Percentiles rank a stretch among this genome's conserved stretches.
phyloP scores from a whole-genome alignment of 1,140 invertebrate species.

The Anadara kagoshimensis region DNA sequence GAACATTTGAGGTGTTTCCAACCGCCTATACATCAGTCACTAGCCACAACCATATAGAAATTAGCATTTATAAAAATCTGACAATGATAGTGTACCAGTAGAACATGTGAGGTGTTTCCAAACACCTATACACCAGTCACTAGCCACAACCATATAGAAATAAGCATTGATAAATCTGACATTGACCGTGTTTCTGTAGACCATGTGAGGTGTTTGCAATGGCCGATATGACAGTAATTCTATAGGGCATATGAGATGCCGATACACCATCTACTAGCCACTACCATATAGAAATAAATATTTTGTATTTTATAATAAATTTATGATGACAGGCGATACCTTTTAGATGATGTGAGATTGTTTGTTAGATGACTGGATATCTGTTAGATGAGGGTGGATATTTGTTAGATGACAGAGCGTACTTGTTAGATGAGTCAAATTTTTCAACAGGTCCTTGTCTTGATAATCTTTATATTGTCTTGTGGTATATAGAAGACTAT shows the following conservation, averaged over 20 bases:
- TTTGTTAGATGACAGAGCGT: too few species aligned
- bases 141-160: constrained; percentile 63
- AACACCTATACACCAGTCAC: constrained; percentile 87
- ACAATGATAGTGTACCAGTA: constrained; percentile 85
- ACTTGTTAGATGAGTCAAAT: too few species aligned
- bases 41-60: constrained; percentile 63
- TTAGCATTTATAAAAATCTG: constrained; percentile 80
- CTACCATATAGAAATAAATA: constrained; percentile 57
- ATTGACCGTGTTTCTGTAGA: constrained; percentile 88
- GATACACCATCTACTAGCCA: constrained; percentile 80
- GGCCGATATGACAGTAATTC: not conserved
- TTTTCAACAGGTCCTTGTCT: too few species aligned
- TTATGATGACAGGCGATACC: too few species aligned
- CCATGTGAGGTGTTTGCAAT: constrained; percentile 96
- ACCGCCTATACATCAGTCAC: constrained; percentile 87
- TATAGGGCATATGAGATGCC: constrained; percentile 84
- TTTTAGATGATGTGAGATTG: too few species aligned
- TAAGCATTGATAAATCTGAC: constrained; percentile 80
- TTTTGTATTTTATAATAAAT: too few species aligned
- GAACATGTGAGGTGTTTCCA: constrained; percentile 98
- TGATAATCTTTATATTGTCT: too few species aligned
- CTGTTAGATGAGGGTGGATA: too few species aligned
- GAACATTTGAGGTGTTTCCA: constrained; percentile 98
- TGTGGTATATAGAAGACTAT: too few species aligned
- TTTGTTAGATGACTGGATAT: too few species aligned